These are phyloP conservation scores for Lithosia quadra DNA, from an alignment of 2,888 invertebrate species.

Conservation along the genomic window DNA sequence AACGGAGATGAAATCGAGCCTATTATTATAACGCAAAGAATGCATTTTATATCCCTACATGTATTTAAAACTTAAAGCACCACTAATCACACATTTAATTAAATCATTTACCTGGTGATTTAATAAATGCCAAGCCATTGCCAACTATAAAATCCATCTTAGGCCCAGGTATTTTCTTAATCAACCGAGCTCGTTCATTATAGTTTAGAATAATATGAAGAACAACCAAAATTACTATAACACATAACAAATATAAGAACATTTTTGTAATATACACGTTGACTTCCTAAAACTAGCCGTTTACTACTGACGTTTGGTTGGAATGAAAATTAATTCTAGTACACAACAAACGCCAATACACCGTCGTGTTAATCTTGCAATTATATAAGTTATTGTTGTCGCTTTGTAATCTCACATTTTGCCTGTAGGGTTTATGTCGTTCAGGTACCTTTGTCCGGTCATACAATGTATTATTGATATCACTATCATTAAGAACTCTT, in stretches of 20 bases:
- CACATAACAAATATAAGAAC: slow-evolving; percentile 10
- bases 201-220: slow-evolving; percentile 17
- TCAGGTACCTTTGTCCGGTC: not conserved
- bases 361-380: not conserved
- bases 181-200: slow-evolving; percentile 20
- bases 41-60: no score
- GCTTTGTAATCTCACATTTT: not conserved
- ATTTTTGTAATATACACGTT: slow-evolving; percentile 3
- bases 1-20: not conserved
- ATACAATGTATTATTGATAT: not conserved
- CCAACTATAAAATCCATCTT: slow-evolving; percentile 20
- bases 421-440: not conserved
- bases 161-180: slow-evolving; percentile 22
- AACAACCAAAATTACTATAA: slow-evolving; percentile 8
- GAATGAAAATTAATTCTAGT: not conserved
- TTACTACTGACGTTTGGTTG: not conserved
- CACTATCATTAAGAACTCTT: not conserved
- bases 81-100: not conserved
- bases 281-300: not conserved
- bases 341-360: not conserved
- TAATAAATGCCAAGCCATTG: slow-evolving; percentile 13
- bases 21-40: no score
- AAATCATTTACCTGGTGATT: slow-evolving; percentile 19
- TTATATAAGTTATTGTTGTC: not conserved
- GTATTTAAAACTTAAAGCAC: not conserved